These are phyloP conservation scores for Emmelina monodactyla DNA, from an alignment of 2,888 invertebrate species.

Conservation along the genomic window DNA sequence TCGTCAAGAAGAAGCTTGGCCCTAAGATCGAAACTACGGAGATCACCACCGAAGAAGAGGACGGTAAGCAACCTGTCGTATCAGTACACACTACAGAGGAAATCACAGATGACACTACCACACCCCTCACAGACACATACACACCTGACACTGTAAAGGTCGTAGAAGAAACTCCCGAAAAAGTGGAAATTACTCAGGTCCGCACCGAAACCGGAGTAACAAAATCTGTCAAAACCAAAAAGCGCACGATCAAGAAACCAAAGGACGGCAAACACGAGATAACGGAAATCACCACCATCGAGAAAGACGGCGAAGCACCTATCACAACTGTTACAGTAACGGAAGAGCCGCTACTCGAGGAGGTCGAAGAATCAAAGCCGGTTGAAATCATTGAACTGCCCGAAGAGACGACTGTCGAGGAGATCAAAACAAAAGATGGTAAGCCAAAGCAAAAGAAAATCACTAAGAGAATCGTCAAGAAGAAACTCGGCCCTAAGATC, in stretches of 20 bases:
- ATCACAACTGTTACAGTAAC: constrained; percentile 16
- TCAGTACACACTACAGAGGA: not conserved
- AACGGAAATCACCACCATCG: constrained; percentile 17
- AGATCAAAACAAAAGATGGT: constrained; percentile 19
- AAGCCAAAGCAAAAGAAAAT: constrained; percentile 23
- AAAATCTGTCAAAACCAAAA: constrained; percentile 19
- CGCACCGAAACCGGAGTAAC: constrained; percentile 18
- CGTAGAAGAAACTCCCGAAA: constrained; percentile 18
- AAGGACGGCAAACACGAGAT: constrained; percentile 11
- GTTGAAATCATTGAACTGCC: constrained; percentile 16
- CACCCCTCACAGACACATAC: not conserved
- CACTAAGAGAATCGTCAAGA: constrained; percentile 34
- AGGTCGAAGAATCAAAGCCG: not conserved
- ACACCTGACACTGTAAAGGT: not conserved
- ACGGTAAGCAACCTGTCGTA: not conserved
- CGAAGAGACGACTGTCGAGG: constrained; percentile 19
- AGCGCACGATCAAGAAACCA: constrained; percentile 23
- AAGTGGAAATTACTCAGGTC: constrained; percentile 20
- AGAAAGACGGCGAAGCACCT: constrained; percentile 16
- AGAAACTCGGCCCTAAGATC: constrained; percentile 13
- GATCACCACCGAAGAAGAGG: not conserved
- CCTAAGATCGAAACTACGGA: not conserved
- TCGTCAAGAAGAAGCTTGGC: not conserved
- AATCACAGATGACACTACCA: not conserved
- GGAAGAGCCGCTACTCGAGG: not conserved